Percentiles rank a stretch among this genome's conserved stretches.
Evolutionary conservation across 2,888 invertebrate species (phyloP).

Genomic region (Synanthedon formicaeformis): DNA sequence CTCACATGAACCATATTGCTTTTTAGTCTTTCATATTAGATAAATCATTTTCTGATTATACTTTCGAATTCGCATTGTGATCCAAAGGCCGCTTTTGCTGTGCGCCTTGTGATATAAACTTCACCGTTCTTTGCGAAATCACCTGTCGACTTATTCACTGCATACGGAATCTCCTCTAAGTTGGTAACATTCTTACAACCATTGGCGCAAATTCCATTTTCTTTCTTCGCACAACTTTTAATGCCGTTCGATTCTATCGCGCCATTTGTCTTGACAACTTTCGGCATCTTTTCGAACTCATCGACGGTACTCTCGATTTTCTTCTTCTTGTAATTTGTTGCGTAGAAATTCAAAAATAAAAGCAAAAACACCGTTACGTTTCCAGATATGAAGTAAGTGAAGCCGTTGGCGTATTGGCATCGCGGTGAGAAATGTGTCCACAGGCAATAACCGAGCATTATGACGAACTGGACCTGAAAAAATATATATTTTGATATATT

Average conservation of each 20-base stretch:
- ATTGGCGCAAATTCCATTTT: conserved; percentile 25
- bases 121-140: conserved; percentile 46
- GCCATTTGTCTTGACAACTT: conserved; percentile 27
- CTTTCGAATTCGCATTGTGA: conserved; percentile 44
- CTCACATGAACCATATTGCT: conserved; percentile 46
- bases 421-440: conserved; percentile 68
- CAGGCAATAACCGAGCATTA: conserved; percentile 75
- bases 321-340: conserved; percentile 63
- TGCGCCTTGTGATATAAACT: conserved; percentile 45
- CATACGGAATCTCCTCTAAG: conserved; percentile 36
- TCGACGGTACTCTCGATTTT: conserved; percentile 25
- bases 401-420: conserved; percentile 71
- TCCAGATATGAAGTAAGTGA: conserved; percentile 65
- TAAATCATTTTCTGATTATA: conserved; percentile 55
- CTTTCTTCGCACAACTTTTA: conserved; percentile 16
- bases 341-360: conserved; percentile 76
- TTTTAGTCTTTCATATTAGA: conserved; percentile 11
- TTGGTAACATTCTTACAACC: conserved; percentile 23
- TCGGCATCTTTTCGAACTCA: conserved; percentile 22
- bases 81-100: conserved; percentile 36
- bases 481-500: conserved; percentile 1
- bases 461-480: conserved; percentile 74
- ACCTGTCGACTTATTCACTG: conserved; percentile 41
- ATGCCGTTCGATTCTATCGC: conserved; percentile 16
- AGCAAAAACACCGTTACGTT: conserved; percentile 74